Conservation (phyloP, 2,797 vertebrate species). For the Brachyrhaphis roseni region DNA sequence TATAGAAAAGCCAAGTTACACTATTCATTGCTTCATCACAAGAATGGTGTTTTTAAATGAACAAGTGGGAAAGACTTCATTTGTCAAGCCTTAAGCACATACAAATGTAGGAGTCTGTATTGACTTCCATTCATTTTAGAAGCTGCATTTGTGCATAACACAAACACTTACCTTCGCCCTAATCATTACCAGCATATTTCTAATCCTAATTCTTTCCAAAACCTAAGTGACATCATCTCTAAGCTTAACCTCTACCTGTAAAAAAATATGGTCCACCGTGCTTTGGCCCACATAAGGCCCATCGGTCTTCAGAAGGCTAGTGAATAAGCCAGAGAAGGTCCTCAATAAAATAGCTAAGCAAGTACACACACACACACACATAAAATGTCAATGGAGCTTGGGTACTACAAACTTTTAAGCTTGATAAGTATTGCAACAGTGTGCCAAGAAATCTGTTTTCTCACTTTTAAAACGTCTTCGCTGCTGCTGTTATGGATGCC, state of each 20-base stretch:
- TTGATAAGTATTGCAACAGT: not conserved
- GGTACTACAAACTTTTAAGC: conserved; percentile 2
- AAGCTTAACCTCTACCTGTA: not conserved
- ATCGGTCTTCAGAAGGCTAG: not conserved
- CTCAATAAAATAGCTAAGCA: not conserved
- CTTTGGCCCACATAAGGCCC: not conserved
- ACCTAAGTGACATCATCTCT: not conserved
- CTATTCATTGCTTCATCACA: conserved; percentile 37
- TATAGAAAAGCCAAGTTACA: conserved; percentile 15
- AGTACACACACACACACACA: not conserved
- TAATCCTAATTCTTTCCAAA: not conserved
- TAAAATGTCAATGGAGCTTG: not conserved
- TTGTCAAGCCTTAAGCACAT: conserved; percentile 11
- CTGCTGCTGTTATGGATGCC: conserved; percentile 17
- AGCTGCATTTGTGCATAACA: not conserved
- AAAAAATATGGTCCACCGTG: not conserved
- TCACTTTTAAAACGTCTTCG: conserved; percentile 17
- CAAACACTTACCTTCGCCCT: not conserved
- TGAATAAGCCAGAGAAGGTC: not conserved
- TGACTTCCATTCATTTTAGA: not conserved
- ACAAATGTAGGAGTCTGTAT: not conserved
- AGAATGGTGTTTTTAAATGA: conserved; percentile 22
- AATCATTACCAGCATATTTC: not conserved
- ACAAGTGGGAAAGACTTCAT: not conserved
- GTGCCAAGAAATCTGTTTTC: conserved; percentile 17